These are phyloP conservation scores for Linepithema humile DNA, from an alignment of 1,140 invertebrate genomes.

Conservation along the genomic window DNA sequence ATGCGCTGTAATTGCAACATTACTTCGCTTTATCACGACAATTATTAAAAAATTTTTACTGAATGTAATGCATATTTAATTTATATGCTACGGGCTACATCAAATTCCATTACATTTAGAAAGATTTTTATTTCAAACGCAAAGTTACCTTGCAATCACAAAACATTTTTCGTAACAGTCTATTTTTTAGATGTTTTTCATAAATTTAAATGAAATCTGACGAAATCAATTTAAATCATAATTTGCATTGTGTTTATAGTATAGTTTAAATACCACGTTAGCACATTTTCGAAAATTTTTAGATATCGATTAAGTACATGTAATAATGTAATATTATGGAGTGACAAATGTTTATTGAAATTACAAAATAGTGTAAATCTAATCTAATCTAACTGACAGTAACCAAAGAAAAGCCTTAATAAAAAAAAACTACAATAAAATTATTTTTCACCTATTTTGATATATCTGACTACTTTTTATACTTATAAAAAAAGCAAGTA, in stretches of 20 bases:
- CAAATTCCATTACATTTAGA: slow-evolving; percentile 16
- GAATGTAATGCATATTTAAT: slow-evolving; percentile 1
- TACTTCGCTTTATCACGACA: neutral
- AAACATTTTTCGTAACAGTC: too few species aligned
- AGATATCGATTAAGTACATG: slow-evolving; percentile 35
- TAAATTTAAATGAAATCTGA: slow-evolving; percentile 17
- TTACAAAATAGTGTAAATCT: slow-evolving; percentile 38
- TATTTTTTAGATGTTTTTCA: slow-evolving; percentile 5
- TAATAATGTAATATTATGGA: slow-evolving; percentile 19
- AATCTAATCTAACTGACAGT: slow-evolving; percentile 32
- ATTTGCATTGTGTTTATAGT: slow-evolving; percentile 18
- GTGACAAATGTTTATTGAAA: slow-evolving; percentile 37
- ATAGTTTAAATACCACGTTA: slow-evolving; percentile 18
- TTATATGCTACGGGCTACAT: neutral
- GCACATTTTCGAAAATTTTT: neutral
- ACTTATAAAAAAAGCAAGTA: neutral
- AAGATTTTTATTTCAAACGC: neutral
- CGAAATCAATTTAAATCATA: slow-evolving; percentile 18
- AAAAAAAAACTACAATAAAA: slow-evolving; percentile 22
- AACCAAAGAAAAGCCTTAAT: slow-evolving; percentile 30
- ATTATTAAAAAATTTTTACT: neutral
- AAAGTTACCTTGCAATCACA: slow-evolving; percentile 24
- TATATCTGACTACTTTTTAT: neutral
- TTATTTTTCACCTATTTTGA: slow-evolving; percentile 23
- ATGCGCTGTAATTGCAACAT: slow-evolving; percentile 21